These are phyloP conservation scores for Pachyuromys duprasi DNA, from an alignment of 2,797 vertebrate genomes.

Conservation along the genomic window DNA sequence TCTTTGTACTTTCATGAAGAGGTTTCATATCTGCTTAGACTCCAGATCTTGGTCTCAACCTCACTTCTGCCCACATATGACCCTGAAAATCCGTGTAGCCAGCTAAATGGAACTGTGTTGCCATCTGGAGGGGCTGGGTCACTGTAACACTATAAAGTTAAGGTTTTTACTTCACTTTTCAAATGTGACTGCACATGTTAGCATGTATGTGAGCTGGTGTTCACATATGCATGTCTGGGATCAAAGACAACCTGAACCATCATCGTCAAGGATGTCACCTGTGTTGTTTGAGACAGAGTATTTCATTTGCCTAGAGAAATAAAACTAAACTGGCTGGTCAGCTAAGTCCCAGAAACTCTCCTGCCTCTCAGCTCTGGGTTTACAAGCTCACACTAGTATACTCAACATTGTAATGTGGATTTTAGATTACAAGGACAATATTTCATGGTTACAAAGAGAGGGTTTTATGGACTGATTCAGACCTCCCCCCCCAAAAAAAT, in stretches of 20 bases:
- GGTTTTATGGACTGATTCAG: not conserved
- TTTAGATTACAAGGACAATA: not conserved
- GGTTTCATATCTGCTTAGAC: not conserved
- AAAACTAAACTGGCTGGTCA: not conserved
- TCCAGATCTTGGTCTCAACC: not conserved
- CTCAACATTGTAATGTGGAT: not conserved
- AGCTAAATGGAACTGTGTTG: conserved; percentile 16
- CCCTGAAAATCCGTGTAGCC: not conserved
- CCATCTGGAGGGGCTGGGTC: not conserved
- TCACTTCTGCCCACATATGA: not conserved
- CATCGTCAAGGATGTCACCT: not conserved
- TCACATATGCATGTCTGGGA: not conserved
- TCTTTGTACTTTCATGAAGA: conserved; percentile 31
- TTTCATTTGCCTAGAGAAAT: not conserved
- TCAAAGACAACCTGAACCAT: not conserved
- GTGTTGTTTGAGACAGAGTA: not conserved
- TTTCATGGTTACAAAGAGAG: too few species aligned
- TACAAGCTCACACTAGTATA: not conserved
- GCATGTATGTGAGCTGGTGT: not conserved
- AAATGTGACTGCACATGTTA: not conserved
- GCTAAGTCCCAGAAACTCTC: not conserved
- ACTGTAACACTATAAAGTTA: conserved; percentile 36
- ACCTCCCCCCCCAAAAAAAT: not conserved
- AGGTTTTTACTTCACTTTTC: not conserved
- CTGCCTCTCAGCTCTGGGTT: not conserved